Base-by-base conservation (phyloP, 2,888 invertebrate genomes). In the Brenthis daphne region DNA sequence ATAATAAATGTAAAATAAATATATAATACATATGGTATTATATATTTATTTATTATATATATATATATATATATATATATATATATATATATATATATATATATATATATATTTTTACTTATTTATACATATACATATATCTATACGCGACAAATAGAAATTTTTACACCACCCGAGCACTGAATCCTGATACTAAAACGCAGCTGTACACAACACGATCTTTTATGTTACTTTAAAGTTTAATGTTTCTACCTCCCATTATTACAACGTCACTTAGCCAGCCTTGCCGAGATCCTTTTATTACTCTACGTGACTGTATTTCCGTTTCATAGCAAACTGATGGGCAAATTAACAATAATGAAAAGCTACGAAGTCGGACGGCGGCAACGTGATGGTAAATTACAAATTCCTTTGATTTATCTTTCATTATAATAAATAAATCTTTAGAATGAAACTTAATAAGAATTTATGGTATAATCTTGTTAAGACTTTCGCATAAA, bases 341-440 rank as follows among this genome's bases (percentile, higher is more conserved):
- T 68, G 69, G 64, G 64, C 67, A 66, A 71, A 72, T 73, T 73
- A 72, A 70, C 66, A 68, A 72, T 73, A 70, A 73, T 73, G 71
- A 72, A 71, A 48, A 57, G 64, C 69, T 68, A 69, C 43, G 57
- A 67, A 69, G 64, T 69, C 51, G 66, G 64, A 67, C 63, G 72
- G 58, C 64, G 69, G 58, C 64, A 67, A 63, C 67, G 61, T 53
- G 61, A 20, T 50, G 61, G 67, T 69, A 64, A 69, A 73, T 69
- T 67, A 66, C 56, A 24, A 64, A 64, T 67, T 68, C 66, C 57
- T 67, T 67, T 61, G 67, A 67, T 67, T 67, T 67, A 67, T 61
- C 43, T 56, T 47, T 20, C 14, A 56, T 53, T 61, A 24, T 61
- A 37, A 48, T 67, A 48, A 67, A 67, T 67, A 47, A 48, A 54